A percentile compares a stretch with the other conserved stretches of the same genome.
Evolutionary conservation across 2,113 vertebrate species (phyloP).

Genomic region (Anguilla rostrata): DNA sequence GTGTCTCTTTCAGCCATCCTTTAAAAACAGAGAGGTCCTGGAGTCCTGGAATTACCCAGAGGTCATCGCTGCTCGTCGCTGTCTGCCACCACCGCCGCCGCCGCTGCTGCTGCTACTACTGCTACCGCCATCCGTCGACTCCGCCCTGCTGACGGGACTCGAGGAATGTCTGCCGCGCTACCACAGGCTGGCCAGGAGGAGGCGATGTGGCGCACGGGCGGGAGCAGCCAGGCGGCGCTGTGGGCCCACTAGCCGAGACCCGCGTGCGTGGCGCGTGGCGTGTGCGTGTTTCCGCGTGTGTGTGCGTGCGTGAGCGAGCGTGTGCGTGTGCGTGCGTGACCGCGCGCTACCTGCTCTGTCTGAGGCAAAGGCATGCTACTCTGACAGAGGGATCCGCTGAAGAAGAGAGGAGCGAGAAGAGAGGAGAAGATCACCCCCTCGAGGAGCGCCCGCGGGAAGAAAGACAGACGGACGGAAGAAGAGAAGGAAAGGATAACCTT

Average conservation of each 20-base stretch:
- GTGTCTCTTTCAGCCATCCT: constrained; percentile 54
- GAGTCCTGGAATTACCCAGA: not conserved
- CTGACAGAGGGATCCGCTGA: constrained; percentile 31
- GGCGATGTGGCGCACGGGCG: constrained; percentile 58
- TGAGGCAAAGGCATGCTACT: constrained; percentile 54
- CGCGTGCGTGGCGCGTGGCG: constrained; percentile 33
- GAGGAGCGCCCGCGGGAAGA: constrained; percentile 18
- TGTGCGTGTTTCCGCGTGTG: constrained; percentile 51
- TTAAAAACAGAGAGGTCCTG: not conserved
- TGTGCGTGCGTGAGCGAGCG: constrained; percentile 32
- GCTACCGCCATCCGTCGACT: constrained; percentile 8
- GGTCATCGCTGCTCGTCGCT: not conserved
- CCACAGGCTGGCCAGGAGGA: constrained; percentile 65
- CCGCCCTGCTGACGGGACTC: constrained; percentile 52
- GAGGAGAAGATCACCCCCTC: constrained; percentile 2
- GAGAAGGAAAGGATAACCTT: constrained; percentile 31
- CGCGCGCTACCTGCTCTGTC: constrained; percentile 57
- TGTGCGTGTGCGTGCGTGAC: constrained; percentile 44
- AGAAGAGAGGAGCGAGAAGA: too few species aligned
- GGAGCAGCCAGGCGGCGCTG: constrained; percentile 60
- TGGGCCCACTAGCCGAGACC: constrained; percentile 67
- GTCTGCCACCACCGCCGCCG: constrained; percentile 13
- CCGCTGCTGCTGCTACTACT: not conserved
- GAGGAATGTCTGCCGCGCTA: constrained; percentile 53
- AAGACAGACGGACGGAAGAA: constrained; percentile 41